Evolutionary conservation across 2,797 vertebrate genomes (phyloP).

Genomic region (Nyctibius grandis): DNA sequence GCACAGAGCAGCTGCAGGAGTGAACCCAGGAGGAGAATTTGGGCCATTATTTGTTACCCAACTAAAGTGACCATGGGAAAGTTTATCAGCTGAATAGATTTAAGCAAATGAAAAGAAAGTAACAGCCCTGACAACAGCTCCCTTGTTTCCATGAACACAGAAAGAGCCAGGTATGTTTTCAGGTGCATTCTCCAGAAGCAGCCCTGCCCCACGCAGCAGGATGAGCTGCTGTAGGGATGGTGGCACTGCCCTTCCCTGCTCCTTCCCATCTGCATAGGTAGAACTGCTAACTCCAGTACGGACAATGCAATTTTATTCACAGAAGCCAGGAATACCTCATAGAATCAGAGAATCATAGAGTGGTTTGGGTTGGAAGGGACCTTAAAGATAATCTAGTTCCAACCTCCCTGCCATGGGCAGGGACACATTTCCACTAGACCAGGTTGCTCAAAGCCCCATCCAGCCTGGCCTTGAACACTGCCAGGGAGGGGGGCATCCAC

Average conservation of each 20-base stretch:
- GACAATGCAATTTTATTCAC: not conserved
- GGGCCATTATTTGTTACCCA: accelerated
- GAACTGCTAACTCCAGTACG: not conserved
- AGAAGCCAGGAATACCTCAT: not conserved
- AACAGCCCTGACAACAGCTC: not conserved
- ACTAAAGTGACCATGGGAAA: not conserved
- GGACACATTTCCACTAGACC: too few relatives aligned
- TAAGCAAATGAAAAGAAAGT: not conserved
- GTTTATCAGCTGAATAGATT: not conserved
- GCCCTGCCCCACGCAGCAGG: not conserved
- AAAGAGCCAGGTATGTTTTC: not conserved
- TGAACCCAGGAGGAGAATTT: not conserved
- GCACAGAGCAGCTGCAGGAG: not conserved
- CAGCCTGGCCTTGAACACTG: too few relatives aligned
- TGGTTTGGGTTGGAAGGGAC: too few relatives aligned
- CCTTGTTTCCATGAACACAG: not conserved
- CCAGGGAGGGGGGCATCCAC: too few relatives aligned
- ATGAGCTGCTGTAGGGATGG: not conserved
- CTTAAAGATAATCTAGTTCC: too few relatives aligned
- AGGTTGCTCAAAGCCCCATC: too few relatives aligned
- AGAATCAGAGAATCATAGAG: too few relatives aligned
- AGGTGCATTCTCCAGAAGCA: not conserved
- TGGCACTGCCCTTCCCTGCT: not conserved
- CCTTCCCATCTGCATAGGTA: not conserved
- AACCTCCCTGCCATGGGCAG: too few relatives aligned